A percentile compares a stretch with the other conserved stretches of the same genome.
Evolutionary conservation across 2,797 vertebrate genomes (phyloP).

Genomic region (Linurgus olivaceus): DNA sequence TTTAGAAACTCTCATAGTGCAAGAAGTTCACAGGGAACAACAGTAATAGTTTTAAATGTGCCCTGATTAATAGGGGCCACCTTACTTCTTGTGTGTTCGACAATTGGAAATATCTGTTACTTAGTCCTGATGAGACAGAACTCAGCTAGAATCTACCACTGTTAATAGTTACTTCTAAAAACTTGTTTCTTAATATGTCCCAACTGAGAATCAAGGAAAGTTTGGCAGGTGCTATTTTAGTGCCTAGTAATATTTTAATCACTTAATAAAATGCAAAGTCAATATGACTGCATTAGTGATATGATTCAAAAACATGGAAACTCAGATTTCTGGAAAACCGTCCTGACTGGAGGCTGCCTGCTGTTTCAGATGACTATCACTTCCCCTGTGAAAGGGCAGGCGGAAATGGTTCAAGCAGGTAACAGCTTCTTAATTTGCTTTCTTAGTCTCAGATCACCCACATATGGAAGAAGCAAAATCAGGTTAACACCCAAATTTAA

Average conservation of each 20-base stretch:
- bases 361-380: slow-evolving; percentile 70
- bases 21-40: slow-evolving; percentile 55
- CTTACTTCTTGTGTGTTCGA: slow-evolving; percentile 60
- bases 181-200: neutral
- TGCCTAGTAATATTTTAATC: neutral
- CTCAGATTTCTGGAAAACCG: slow-evolving; percentile 45
- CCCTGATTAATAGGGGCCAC: slow-evolving; percentile 75
- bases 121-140: slow-evolving; percentile 58
- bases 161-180: slow-evolving; percentile 13
- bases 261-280: slow-evolving; percentile 42
- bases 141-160: slow-evolving; percentile 41
- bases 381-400: slow-evolving; percentile 60
- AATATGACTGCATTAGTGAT: slow-evolving; percentile 36
- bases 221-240: neutral
- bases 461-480: slow-evolving; percentile 65
- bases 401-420: slow-evolving; percentile 70
- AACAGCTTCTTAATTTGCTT: slow-evolving; percentile 74
- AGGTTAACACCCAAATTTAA: slow-evolving; percentile 75
- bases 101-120: slow-evolving; percentile 63
- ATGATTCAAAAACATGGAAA: slow-evolving; percentile 44
- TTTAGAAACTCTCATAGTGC: slow-evolving; percentile 5
- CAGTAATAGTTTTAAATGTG: slow-evolving; percentile 69
- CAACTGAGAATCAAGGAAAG: slow-evolving; percentile 24
- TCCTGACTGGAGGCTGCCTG: slow-evolving; percentile 54
- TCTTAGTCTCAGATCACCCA: slow-evolving; percentile 67